These are phyloP conservation scores for Hypselothyrea guttata DNA, from an alignment of 2,888 invertebrate species.

Conservation along the genomic window DNA sequence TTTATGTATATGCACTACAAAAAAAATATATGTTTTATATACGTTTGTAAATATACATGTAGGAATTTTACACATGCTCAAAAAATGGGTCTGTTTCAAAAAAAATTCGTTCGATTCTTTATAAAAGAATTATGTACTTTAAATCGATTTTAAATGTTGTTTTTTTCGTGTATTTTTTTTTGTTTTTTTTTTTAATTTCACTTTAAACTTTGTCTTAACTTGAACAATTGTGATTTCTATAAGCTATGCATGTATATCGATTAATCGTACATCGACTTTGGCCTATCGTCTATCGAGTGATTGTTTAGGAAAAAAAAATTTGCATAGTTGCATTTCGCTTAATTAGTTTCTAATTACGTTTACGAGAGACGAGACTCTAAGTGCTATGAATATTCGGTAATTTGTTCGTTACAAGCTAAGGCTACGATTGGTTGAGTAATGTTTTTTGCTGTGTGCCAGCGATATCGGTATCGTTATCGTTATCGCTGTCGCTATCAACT, in stretches of 20 bases:
- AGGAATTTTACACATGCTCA: slow-evolving; percentile 43
- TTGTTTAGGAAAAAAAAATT: slow-evolving; percentile 53
- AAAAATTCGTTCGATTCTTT: slow-evolving; percentile 34
- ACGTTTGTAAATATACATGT: neutral
- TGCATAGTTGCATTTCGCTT: slow-evolving; percentile 35
- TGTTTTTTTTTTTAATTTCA: neutral
- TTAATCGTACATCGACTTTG: no score
- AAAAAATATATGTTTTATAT: slow-evolving; percentile 37
- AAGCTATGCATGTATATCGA: slow-evolving; percentile 28
- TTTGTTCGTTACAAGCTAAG: slow-evolving; percentile 59
- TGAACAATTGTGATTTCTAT: slow-evolving; percentile 33
- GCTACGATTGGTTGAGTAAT: slow-evolving; percentile 73
- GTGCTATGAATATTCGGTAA: slow-evolving; percentile 33
- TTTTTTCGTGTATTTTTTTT: neutral
- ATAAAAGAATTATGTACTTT: slow-evolving; percentile 22
- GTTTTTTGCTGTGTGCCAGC: slow-evolving; percentile 14
- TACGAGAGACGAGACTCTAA: slow-evolving; percentile 49
- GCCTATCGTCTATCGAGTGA: slow-evolving; percentile 28
- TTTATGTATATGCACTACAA: slow-evolving; percentile 33
- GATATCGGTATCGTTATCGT: slow-evolving; percentile 17
- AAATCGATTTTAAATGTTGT: neutral
- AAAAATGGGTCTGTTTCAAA: slow-evolving; percentile 29
- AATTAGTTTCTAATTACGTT: slow-evolving; percentile 21
- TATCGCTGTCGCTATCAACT: slow-evolving; percentile 2
- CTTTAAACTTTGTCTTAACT: slow-evolving; percentile 20